Percentiles rank a stretch among this genome's conserved stretches.
Conservation (phyloP, 2,113 vertebrate genomes). For the Brienomyrus longianalis region DNA sequence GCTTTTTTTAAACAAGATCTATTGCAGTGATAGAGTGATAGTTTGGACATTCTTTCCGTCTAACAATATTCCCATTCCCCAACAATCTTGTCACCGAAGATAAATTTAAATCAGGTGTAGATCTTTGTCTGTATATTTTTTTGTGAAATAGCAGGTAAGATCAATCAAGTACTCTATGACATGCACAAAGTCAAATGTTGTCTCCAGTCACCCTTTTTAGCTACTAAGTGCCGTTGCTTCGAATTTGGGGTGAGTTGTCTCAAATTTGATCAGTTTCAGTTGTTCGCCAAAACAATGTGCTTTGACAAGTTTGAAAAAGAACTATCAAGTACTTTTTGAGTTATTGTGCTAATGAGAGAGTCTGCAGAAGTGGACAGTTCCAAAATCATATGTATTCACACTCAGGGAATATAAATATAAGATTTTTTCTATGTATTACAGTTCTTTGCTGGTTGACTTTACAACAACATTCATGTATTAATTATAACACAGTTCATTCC, state of each 20-base stretch:
- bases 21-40: background rate
- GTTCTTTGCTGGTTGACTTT: background rate
- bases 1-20: background rate
- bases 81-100: background rate
- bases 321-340: too few species aligned
- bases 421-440: background rate
- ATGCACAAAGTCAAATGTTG: too few species aligned
- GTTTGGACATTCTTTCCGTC: background rate
- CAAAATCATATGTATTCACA: background rate
- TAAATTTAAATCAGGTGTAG: background rate
- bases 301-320: too few species aligned
- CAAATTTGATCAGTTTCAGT: background rate
- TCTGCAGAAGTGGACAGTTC: background rate
- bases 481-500: background rate
- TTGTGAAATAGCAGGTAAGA: too few species aligned
- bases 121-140: too few species aligned
- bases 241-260: too few species aligned
- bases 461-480: background rate
- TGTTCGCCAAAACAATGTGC: background rate
- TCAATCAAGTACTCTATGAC: too few species aligned
- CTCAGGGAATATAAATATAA: background rate
- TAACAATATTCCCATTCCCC: background rate
- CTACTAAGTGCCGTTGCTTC: too few species aligned
- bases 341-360: too few species aligned
- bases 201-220: too few species aligned